Evolutionary conservation across 2,113 vertebrate species (phyloP), one percentile per base, ranked within the genome.

Genomic region (Hylia prasina): DNA sequence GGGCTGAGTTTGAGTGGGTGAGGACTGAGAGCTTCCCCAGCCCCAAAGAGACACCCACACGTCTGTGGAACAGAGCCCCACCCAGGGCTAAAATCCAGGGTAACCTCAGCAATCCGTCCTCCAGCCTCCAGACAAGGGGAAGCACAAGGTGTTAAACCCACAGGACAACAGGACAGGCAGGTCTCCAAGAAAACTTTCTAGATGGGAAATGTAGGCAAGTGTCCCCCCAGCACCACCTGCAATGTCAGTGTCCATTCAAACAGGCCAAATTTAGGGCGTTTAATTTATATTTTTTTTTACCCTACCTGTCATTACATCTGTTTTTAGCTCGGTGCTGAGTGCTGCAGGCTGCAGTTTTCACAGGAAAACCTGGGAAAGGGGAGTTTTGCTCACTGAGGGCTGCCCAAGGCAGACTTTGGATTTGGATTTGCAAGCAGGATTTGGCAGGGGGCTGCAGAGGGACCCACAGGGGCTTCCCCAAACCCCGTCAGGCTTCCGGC

Each of bases 401-500:
- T 81, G 79, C 69, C 69, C 0, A 6, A 72, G 53, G 37, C 48
- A 51, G 44, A 4, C n/a, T n/a, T n/a, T n/a, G n/a, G n/a, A n/a
- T n/a, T n/a, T n/a, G n/a, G 7, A 23, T 37, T 39, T 58, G n/a
- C 5, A 14, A 25, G 35, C 0, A 2, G 37, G 19, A 24, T 40
- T 73, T 81, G 65, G 47, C 85, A 60, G 35, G 15, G 60, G 47
- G 28, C 56, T 78, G 47, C 50, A 44, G 44, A 64, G n/a, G 48
- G 33, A 90, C 57, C 54, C 3, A 2, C 8, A 1, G 65, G 72
- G 27, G 40, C 63, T 82, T 53, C 71, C 48, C 39, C 27, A 24
- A 60, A 63, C 28, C 44, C 60, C 0, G 0, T 47, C 68, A 81
- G 54, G 58, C 69, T 91, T 53, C 71, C 18, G 2, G 53, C 91